Base-by-base conservation (phyloP, 1,140 invertebrate species). In the Conopomorpha cramerella region DNA sequence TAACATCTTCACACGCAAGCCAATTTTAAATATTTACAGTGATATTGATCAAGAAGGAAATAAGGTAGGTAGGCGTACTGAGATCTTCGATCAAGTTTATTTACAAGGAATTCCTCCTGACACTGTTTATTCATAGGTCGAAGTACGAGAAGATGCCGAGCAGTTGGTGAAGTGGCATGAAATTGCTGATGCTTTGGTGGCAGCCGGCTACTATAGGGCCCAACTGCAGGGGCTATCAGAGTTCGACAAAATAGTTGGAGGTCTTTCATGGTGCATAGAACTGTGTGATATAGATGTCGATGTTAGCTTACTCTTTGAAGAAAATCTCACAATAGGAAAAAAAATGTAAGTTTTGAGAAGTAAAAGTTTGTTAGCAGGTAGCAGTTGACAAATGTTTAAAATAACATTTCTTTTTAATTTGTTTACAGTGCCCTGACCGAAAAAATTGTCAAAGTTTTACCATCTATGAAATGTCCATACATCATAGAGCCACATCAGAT, bases 261-360 rank as follows among this genome's bases (percentile, higher is more conserved):
- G 96, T 8, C 92, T 98, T 82, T 91, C 90, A 1, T 98, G 96
- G 96, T 98, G 95, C 58, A 95, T 99, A 40, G 93, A 96, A 74
- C 88, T 92, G 8, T 98, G 93, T 63, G 95, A 92, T 68, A 90
- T 95, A 63, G 94, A 95, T 74, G 85, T 98, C 11, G 92, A 99
- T 72, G 87, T 98, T 17, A 94, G 97, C 77, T 77, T 99, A 30
- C 78, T 98, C 10, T 99, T 97, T 76, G 91, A 95, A 78, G 96
- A 99, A 67, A 96, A 94, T 78, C 83, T 95, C 3, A 96, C 92
- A 2, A 97, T 99, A 66, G 96, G 96, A 8, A 95, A 98, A 77
- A 98, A 97, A 83, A 98, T 99, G 95, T 98, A 81, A 83, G 80
- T 70, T n/a, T n/a, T n/a, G n/a, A n/a, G n/a, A n/a, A n/a, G n/a